These are phyloP conservation scores for Porites australiensis DNA, from an alignment of 64 coral and sea anemone species.

Conservation along the genomic window DNA sequence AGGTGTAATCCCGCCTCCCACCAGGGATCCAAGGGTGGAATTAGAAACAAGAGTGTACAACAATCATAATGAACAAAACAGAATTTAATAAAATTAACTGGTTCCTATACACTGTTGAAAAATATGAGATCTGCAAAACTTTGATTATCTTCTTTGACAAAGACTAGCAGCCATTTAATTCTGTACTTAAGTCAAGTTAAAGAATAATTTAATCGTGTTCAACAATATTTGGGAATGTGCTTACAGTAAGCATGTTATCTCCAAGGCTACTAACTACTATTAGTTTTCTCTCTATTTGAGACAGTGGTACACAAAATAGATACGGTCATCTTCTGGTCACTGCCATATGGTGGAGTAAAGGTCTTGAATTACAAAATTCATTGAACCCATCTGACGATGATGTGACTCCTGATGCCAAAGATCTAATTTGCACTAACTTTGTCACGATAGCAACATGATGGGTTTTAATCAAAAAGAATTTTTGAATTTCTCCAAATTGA, in stretches of 20 bases:
- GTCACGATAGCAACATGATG: slow-evolving; percentile 43
- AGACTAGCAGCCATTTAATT: too few species aligned
- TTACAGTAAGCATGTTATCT: slow-evolving; percentile 22
- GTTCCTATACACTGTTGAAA: too few species aligned
- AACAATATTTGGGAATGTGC: slow-evolving; percentile 54
- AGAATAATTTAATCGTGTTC: slow-evolving; percentile 44
- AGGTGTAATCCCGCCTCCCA: not conserved
- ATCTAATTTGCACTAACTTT: slow-evolving; percentile 54
- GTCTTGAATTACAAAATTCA: slow-evolving; percentile 24
- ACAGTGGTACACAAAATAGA: slow-evolving; percentile 50
- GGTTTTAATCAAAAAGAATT: slow-evolving; percentile 24
- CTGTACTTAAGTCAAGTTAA: not conserved
- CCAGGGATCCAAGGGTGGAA: too few species aligned
- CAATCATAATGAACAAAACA: not conserved
- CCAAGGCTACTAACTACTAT: slow-evolving; percentile 37
- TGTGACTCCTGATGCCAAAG: slow-evolving; percentile 12
- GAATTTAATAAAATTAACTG: not conserved
- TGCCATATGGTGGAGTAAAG: slow-evolving; percentile 47
- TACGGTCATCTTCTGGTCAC: slow-evolving; percentile 42
- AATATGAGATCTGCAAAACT: not conserved
- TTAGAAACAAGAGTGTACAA: not conserved
- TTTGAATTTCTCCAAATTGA: slow-evolving; percentile 56
- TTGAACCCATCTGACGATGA: slow-evolving; percentile 27
- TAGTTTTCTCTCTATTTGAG: slow-evolving; percentile 30
- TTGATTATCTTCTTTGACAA: not conserved